Evolutionary conservation across 2,113 vertebrate species (phyloP), one percentile per base, ranked within the genome.

Genomic region (Rhodinocichla rosea): DNA sequence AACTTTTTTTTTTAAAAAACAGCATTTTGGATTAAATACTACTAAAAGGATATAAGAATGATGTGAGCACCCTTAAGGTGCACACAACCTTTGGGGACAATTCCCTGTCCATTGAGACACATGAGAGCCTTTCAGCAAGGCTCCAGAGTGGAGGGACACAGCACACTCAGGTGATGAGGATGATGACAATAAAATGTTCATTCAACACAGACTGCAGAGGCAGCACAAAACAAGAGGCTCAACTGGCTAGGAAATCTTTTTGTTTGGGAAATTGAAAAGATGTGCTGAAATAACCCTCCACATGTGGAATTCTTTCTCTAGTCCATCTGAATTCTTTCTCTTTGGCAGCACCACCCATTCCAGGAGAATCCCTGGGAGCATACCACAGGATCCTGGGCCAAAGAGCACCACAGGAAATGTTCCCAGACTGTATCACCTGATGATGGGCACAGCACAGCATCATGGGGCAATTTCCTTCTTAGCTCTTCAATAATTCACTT

Each of bases 401-500:
- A 17, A 84, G 50, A 87, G 32, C 42, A 59, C 14, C 57, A 37
- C 2, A 42, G 50, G 28, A 69, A 59, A 1, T 21, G 30, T 59
- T 71, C 19, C 32, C 56, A 64, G 53, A 42, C 24, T 15, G 1
- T 8, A 74, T 42, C 87, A 89, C 60, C 42, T 26, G 35, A 55
- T 1, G 67, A 24, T 19, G 65, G 67, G 26, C 76, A 89, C 33
- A 62, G 56, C 3, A 0, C 53, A 45, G 57, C 57, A 92, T 33
- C 7, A 4, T 68, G 35, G 14, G 53, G 32, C 82, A 67, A 90
- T 47, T 94, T 90, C 75, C 87, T 83, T 56, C 63, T 63, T 7
- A 69, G 19, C 15, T 74, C 57, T 73, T 95, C 87, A 91, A 73
- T 87, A 89, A 94, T 88, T 94, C 74, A 95, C 45, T 37, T 57